Percentiles rank a stretch among this genome's conserved stretches.
Conservation (phyloP, 2,888 invertebrate genomes). For the Antheraea assamensis region DNA sequence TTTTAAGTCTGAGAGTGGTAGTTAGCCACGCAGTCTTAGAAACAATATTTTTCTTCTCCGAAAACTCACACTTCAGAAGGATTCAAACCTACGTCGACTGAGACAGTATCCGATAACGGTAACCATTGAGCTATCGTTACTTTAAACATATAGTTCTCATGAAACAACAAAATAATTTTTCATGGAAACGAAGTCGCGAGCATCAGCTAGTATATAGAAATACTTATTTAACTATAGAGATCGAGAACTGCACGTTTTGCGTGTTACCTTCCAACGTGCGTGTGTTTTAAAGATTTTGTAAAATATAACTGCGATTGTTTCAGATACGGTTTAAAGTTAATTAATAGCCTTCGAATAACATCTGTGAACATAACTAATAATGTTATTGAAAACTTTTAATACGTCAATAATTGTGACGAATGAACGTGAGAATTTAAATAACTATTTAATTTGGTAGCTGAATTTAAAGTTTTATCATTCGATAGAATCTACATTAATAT, state of each 20-base stretch:
- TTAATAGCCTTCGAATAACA: slow-evolving; percentile 2
- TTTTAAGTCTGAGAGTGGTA: no score
- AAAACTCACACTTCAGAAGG: no score
- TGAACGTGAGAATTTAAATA: slow-evolving; percentile 12
- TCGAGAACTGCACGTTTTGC: neutral
- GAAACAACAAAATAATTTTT: no score
- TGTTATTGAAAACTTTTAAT: neutral
- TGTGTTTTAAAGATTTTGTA: slow-evolving; percentile 11
- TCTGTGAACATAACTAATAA: neutral
- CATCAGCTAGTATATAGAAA: neutral
- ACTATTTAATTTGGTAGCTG: neutral
- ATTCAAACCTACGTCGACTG: no score
- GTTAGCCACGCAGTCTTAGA: no score
- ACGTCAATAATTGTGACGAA: slow-evolving; percentile 1
- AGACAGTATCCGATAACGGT: no score
- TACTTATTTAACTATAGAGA: neutral
- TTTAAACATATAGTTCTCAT: no score
- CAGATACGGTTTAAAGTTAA: slow-evolving; percentile 9
- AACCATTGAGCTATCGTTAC: no score
- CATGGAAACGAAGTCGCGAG: no score
- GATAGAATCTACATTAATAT: neutral
- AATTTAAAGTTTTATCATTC: neutral
- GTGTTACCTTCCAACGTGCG: slow-evolving; percentile 18
- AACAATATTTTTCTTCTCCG: no score
- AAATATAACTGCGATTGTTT: slow-evolving; percentile 13